Conservation (phyloP, 2,888 invertebrate genomes). For the Chaitophorus viminalis region DNA sequence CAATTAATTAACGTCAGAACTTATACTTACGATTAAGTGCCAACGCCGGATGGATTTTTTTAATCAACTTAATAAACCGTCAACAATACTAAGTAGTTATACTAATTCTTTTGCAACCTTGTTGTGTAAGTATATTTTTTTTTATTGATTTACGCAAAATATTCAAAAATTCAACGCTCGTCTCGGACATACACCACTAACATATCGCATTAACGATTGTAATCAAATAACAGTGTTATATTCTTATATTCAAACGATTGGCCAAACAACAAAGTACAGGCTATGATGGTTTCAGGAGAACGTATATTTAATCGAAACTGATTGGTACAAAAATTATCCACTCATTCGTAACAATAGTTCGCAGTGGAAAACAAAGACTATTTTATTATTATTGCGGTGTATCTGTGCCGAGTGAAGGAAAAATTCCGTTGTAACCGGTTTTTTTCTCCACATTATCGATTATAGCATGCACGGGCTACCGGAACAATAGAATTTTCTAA, state of each 20-base stretch:
- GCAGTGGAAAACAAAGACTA: neutral
- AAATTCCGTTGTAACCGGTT: neutral
- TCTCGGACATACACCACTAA: neutral
- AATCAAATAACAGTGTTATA: too few species aligned
- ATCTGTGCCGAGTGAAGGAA: neutral
- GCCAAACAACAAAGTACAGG: too few species aligned
- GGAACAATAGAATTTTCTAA: neutral
- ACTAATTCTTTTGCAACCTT: neutral
- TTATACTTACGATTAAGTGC: neutral
- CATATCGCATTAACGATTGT: too few species aligned
- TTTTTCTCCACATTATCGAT: neutral
- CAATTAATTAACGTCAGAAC: conserved; percentile 55
- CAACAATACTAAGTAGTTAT: neutral
- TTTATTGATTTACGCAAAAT: neutral
- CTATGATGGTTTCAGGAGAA: neutral
- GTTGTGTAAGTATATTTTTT: neutral
- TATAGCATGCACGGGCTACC: neutral
- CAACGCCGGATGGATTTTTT: conserved; percentile 21
- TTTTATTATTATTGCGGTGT: neutral
- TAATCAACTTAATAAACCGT: conserved; percentile 29
- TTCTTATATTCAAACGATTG: too few species aligned
- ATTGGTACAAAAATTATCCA: neutral
- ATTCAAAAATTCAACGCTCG: neutral
- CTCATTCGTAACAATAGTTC: neutral
- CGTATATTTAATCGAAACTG: neutral